Evolutionary conservation across 1,140 invertebrate species (phyloP), one percentile per base, ranked within the genome.

Genomic region (Telenomus remus): DNA sequence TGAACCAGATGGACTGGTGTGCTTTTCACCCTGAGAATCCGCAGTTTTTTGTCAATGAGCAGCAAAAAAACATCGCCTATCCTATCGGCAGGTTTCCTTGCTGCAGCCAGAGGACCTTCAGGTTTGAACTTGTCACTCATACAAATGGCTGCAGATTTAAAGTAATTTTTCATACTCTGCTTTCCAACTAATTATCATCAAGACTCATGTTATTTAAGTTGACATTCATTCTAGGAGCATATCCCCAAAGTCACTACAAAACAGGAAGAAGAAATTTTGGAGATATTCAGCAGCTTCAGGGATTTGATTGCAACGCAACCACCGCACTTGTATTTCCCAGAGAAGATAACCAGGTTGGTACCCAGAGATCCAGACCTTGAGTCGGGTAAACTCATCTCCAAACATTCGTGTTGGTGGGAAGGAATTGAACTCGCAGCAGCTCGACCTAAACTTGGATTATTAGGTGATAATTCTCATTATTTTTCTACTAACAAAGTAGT

Each of bases 101-200:
- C 83, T 97, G 96, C 84, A 94, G 94, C 49, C 93, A 94, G 85
- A 90, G 92, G 79, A 93, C 94, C 13, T 94, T 95, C 78, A 90
- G 93, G 75, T 96, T 94, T 87, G 93, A 95, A 84, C 91, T 91
- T 53, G 60, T 92, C 75, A 84, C 89, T 54, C 83, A 91, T 76
- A 76, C 76, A 35, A 74, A 87, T 55, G 87, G 87, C 8, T 88
- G 87, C 34, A 83, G 78, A 73, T 87, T 87, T 61, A 74, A 57
- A 34, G 75, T 75, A 51, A 54, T 48, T 42, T 13, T 44, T 44
- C 12, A n/a, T n/a, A n/a, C n/a, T n/a, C n/a, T n/a, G n/a, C n/a
- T n/a, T n/a, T n/a, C n/a, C n/a, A n/a, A n/a, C n/a, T n/a, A n/a
- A n/a, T n/a, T n/a, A n/a, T n/a, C n/a, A n/a, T n/a, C n/a, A n/a